Evolutionary conservation across 92 coral and sea anemone species (phyloP).

Genomic region (Phenganax stokvisi): DNA sequence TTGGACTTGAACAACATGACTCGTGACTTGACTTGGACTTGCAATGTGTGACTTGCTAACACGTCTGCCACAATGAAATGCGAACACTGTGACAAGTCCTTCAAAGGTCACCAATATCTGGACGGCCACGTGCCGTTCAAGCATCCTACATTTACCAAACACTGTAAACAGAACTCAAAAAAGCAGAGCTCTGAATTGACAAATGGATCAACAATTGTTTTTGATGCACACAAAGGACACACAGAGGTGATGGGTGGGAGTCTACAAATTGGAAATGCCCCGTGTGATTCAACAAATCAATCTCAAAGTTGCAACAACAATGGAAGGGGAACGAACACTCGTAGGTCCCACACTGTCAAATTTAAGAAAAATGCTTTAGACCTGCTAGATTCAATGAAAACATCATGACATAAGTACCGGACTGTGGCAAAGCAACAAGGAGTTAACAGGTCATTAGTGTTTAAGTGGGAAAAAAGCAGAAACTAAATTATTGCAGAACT

Average conservation of each 20-base stretch:
- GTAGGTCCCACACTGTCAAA: background rate
- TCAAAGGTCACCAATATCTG: conserved; percentile 31
- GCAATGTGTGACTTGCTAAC: too few relatives aligned
- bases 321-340: too few relatives aligned
- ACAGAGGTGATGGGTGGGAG: background rate
- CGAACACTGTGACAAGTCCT: conserved; percentile 21
- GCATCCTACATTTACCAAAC: conserved; percentile 8
- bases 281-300: too few relatives aligned
- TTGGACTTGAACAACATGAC: too few relatives aligned
- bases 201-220: background rate
- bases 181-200: background rate
- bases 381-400: conserved; percentile 46
- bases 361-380: conserved; percentile 48
- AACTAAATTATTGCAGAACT: conserved; percentile 36
- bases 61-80: conserved; percentile 5
- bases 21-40: too few relatives aligned
- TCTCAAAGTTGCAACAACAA: too few relatives aligned
- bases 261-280: conserved; percentile 51
- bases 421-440: conserved; percentile 55
- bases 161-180: background rate
- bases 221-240: background rate
- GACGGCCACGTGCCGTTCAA: conserved; percentile 41
- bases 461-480: conserved; percentile 60
- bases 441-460: conserved; percentile 53
- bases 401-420: conserved; percentile 22